Evolutionary conservation across 2,113 vertebrate genomes (phyloP).

Genomic region (Peromyscus polionotus): DNA sequence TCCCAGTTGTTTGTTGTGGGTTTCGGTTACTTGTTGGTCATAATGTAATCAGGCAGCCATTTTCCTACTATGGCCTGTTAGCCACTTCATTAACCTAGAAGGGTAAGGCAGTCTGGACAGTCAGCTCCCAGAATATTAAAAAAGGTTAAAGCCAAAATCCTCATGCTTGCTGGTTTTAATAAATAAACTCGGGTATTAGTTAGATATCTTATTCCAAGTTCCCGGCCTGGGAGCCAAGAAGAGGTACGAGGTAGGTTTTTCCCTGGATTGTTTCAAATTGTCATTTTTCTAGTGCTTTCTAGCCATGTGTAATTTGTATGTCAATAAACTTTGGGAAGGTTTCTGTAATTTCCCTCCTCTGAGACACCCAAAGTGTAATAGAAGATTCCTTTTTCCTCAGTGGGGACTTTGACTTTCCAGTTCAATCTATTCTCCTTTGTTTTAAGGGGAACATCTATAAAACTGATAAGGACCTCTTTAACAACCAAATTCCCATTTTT

Average conservation of each 20-base stretch:
- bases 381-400: slow-evolving; percentile 18
- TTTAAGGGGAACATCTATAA: slow-evolving; percentile 25
- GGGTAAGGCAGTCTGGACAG: slow-evolving; percentile 77
- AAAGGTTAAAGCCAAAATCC: slow-evolving; percentile 77
- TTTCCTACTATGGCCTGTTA: slow-evolving; percentile 77
- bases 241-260: slow-evolving; percentile 50
- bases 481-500: slow-evolving; percentile 34
- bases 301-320: slow-evolving; percentile 29
- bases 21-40: slow-evolving; percentile 70
- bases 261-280: slow-evolving; percentile 69
- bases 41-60: slow-evolving; percentile 72
- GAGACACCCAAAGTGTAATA: neutral
- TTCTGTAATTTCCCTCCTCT: neutral
- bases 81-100: slow-evolving; percentile 86
- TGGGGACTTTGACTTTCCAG: neutral
- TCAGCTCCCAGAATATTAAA: slow-evolving; percentile 85
- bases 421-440: slow-evolving; percentile 18
- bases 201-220: slow-evolving; percentile 67
- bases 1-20: slow-evolving; percentile 68
- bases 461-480: slow-evolving; percentile 6
- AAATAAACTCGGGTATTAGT: slow-evolving; percentile 62
- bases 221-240: slow-evolving; percentile 66
- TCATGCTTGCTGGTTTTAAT: slow-evolving; percentile 70
- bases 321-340: slow-evolving; percentile 71
- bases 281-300: slow-evolving; percentile 69